Conservation (phyloP, 2,888 invertebrate genomes). For the Hermaeophaga mercurialis region DNA sequence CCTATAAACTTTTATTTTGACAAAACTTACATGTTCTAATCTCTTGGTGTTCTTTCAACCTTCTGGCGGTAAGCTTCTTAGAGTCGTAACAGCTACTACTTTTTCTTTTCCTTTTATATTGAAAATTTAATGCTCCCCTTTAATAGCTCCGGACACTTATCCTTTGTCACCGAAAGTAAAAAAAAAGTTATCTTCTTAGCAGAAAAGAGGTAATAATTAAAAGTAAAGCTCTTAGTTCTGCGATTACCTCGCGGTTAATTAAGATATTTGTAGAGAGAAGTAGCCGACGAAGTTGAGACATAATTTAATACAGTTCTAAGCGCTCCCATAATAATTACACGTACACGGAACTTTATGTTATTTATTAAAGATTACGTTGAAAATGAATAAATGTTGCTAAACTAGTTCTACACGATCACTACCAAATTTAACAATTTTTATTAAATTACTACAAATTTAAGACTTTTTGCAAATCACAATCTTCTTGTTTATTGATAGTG, state of each 20-base stretch:
- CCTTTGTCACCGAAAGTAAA: constrained; percentile 9
- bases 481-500: too few species aligned
- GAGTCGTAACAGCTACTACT: not conserved
- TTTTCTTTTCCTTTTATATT: constrained; percentile 3
- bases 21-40: not conserved
- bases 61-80: constrained; percentile 8
- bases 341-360: too few species aligned
- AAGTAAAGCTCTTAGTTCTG: not conserved
- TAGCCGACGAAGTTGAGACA: too few species aligned
- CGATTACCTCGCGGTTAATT: not conserved
- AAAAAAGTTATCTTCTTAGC: not conserved
- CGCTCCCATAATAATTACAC: too few species aligned
- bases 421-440: too few species aligned
- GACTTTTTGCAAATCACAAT: too few species aligned
- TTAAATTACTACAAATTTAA: too few species aligned
- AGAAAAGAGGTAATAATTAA: not conserved
- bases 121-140: constrained; percentile 3
- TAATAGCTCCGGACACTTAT: constrained; percentile 1
- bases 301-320: too few species aligned
- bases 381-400: too few species aligned
- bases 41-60: not conserved
- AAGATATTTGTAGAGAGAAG: too few species aligned
- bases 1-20: not conserved
- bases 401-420: too few species aligned
- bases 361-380: too few species aligned